A percentile compares a stretch with the other conserved stretches of the same genome.
These are phyloP conservation scores for Arizona elegans DNA, from an alignment of 2,113 vertebrate species.

Conservation along the genomic window DNA sequence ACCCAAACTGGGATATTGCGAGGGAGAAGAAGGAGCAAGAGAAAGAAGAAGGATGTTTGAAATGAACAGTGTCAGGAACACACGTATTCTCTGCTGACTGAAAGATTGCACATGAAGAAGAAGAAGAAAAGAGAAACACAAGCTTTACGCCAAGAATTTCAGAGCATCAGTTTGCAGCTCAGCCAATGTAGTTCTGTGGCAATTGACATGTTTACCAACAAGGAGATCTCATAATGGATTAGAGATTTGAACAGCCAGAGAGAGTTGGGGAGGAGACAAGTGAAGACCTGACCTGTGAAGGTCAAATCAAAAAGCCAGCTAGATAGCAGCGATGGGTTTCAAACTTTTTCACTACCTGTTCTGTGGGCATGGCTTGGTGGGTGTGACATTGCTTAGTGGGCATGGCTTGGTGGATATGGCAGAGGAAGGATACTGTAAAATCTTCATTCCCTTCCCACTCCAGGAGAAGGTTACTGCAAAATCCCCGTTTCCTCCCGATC, in stretches of 20 bases:
- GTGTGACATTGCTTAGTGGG: too few relatives aligned
- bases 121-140: neutral
- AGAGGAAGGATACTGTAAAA: too few relatives aligned
- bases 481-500: too few relatives aligned
- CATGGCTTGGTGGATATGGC: too few relatives aligned
- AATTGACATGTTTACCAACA: neutral
- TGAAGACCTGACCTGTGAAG: neutral
- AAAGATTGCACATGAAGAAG: neutral
- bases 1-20: neutral
- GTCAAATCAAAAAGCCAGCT: neutral
- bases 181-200: neutral
- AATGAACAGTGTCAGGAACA: neutral
- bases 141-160: neutral
- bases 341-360: too few relatives aligned
- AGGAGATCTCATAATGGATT: neutral
- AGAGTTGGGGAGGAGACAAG: rapidly evolving
- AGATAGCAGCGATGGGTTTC: neutral
- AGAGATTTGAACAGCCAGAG: neutral
- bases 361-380: too few relatives aligned
- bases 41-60: neutral
- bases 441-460: too few relatives aligned
- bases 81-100: neutral
- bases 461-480: too few relatives aligned
- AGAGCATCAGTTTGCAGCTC: neutral
- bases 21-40: neutral